Base-by-base conservation (phyloP, 2,888 invertebrate species). In the Eurytoma californica region DNA sequence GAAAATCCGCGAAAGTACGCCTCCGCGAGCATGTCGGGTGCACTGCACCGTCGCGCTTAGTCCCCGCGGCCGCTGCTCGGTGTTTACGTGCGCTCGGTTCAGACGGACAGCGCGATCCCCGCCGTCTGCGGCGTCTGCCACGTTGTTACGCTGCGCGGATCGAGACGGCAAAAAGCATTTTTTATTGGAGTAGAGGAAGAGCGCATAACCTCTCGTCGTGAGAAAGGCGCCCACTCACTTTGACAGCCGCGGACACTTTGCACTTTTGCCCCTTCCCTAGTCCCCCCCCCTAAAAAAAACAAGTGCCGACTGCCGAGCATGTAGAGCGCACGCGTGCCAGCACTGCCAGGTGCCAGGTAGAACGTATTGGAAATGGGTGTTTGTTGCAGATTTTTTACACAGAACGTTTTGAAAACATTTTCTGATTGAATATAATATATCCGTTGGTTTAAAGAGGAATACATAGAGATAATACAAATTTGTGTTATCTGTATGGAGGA, bases 161-260 rank as follows among this genome's bases (percentile, higher is more conserved):
- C 68, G 72, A 20, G 61, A 20, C 53, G 47, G n/a, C 47, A 66
- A 51, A 74, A 74, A 61, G 61, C 80, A 80, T 80, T 74, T 77
- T 80, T 80, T 67, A 73, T 58, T 51, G 12, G 14, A 55, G 9
- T 39, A 9, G 30, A 66, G 74, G 39, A 57, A 70, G 58, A 60
- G 28, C 61, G 53, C 73, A 77, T 80, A 80, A 80, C 80, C 80
- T 77, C 70, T 70, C 9, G 39, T 58, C 49, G 69, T 24, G 14
- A 47, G 49, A 58, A 61, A 73, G 13, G 49, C 72, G 30, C 28
- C 28, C 39, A 9, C 39, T 39, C 39, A 39, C 51, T 80, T 77
- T 77, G 80, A 80, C 77, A 80, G 73, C 60, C 76, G 69, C 69
- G 72, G 72, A 75, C 67, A 80, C 72, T 76, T 80, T 76, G 57